phyloP scores from a whole-genome alignment of 2,113 vertebrate genomes.

The Crotophaga sulcirostris region DNA sequence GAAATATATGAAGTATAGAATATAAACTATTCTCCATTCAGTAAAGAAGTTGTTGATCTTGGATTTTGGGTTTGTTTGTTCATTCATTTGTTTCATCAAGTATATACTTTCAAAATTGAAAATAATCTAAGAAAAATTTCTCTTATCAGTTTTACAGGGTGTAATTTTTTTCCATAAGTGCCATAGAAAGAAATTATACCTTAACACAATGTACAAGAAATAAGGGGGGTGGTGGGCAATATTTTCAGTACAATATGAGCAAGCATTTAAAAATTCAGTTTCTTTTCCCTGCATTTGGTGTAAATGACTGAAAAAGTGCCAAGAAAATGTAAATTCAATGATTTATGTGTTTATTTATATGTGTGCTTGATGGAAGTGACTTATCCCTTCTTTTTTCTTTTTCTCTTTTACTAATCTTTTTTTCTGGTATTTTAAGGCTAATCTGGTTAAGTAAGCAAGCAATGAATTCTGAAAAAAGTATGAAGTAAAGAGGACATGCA shows the following conservation, averaged over 20 bases:
- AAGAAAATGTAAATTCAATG: not conserved
- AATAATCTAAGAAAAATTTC: not conserved
- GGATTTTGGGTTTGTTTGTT: rapidly evolving
- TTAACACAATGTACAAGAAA: not conserved
- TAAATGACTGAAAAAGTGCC: not conserved
- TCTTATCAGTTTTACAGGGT: rapidly evolving
- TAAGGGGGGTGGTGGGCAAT: rapidly evolving
- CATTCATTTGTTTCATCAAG: not conserved
- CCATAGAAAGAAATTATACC: not conserved
- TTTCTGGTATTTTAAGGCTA: not conserved
- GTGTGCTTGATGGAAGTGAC: not conserved
- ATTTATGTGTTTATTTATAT: not conserved
- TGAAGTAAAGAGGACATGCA: not conserved
- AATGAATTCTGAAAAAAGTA: not conserved
- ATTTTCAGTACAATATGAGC: not conserved
- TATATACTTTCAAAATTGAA: not conserved
- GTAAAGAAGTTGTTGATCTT: rapidly evolving
- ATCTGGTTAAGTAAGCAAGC: not conserved
- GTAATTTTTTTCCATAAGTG: not conserved
- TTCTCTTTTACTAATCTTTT: not conserved
- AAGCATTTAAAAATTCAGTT: not conserved
- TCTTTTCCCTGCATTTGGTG: not conserved
- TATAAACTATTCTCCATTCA: not conserved
- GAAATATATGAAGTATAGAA: not conserved
- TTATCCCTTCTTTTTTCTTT: not conserved